Base-by-base conservation (phyloP, 2,797 vertebrate species). In the Todus mexicanus region DNA sequence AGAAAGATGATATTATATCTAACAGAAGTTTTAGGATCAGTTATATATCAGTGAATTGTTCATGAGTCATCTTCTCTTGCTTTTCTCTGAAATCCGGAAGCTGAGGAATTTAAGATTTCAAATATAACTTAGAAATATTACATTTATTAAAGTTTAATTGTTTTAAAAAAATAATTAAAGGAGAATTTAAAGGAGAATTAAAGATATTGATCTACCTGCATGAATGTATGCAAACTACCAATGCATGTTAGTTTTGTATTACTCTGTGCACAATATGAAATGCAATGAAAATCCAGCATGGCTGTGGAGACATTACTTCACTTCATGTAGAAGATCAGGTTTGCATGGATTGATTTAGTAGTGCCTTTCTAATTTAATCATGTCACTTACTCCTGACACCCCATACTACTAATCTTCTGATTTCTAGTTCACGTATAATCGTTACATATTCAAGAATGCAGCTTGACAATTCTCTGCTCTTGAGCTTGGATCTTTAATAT, bases 351-450 rank as follows among this genome's bases (percentile, higher is more conserved):
- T 91, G 63, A 60, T 50, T 80, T 60, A 75, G 40, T 19, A 66
- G 50, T 40, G 29, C 35, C 40, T 86, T 87, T 94, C 92, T 63
- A 42, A 88, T 79, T 95, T 65, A 86, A 91, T 92, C 51, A 89
- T 29, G 33, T 84, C 66, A 79, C 8, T 86, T 81, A 68, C 51
- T 89, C n/a, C 60, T 90, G 83, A 73, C 26, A 66, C 26, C 26
- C 23, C 26, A 92, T 57, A 93, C 35, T 78, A 59, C 35, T 83
- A 69, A 91, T 93, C 53, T 76, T 48, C 18, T 86, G 80, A 87
- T 63, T 93, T 86, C 82, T 86, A 87, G 50, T 56, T 85, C 56
- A 51, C 21, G 15, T 72, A 8, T 45, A 84, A 89, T 43, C 86
- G 51, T 70, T 47, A 23, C 37, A 25, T n/a, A 84, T 18, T 51